Evolutionary conservation across 2,113 vertebrate species (phyloP), one percentile per base, ranked within the genome.

Genomic region (Tursiops truncatus): DNA sequence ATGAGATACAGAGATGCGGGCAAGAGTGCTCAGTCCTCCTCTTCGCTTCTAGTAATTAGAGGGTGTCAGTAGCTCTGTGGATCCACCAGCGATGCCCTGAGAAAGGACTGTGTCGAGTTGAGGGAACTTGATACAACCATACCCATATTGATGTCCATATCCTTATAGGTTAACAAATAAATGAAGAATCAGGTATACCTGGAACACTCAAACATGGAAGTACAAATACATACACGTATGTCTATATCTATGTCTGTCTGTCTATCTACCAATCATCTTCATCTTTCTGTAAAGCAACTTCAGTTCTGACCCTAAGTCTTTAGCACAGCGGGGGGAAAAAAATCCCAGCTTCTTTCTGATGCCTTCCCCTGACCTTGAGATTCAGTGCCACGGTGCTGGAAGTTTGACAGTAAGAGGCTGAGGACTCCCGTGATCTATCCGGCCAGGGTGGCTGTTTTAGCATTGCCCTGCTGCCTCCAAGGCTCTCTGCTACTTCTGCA

Each of bases 1-100:
- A 31, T 1, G 10, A 79, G 3, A 20, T 2, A 21, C 21, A 36
- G 67, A 50, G 20, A n/a, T 4, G 3, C n/a, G 20, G 26, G 5
- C 33, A 80, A 47, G 17, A 26, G 25, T 2, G 12, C 1, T 12
- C 0, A 0, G 41, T 9, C 20, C 8, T 44, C 36, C 14, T 5
- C 44, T 84, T 7, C 31, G 11, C 4, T 58, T 21, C 36, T 50
- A 65, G 28, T 68, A 85, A 92, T 33, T 68, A 73, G 60, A 31
- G 18, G 62, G 20, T 36, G 1, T 70, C 73, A 79, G 53, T 23
- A n/a, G 26, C 38, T 26, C 53, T 28, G 4, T 6, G 28, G 33
- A 17, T 28, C 18, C 82, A 9, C 9, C 68, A 82, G 14, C 0
- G 33, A 44, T 63, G 1, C 15, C 65, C 33, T 21, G 53, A 86